Percentiles rank a stretch among this genome's conserved stretches.
Conservation (phyloP, 2,113 vertebrate genomes). For the Heloderma charlesbogerti region DNA sequence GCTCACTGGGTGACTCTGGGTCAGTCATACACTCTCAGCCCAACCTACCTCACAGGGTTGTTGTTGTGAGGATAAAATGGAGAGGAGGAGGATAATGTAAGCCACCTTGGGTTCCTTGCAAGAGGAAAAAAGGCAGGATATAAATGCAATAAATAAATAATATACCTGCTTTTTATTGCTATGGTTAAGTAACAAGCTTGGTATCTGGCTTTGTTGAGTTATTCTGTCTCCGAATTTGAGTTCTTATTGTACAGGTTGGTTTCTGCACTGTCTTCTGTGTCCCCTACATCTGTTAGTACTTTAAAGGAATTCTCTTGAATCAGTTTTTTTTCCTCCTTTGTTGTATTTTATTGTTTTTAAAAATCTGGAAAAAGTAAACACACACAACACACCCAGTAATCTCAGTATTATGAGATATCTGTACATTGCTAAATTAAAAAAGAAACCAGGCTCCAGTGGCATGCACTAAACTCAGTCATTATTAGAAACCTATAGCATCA, state of each 20-base stretch:
- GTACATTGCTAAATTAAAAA: not conserved
- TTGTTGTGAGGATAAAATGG: too few species aligned
- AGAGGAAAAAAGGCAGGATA: too few species aligned
- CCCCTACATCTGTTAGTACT: not conserved
- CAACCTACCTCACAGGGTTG: too few species aligned
- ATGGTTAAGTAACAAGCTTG: not conserved
- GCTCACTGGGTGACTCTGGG: too few species aligned
- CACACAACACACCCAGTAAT: not conserved
- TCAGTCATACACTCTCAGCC: too few species aligned
- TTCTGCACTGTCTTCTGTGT: not conserved
- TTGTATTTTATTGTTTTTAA: not conserved
- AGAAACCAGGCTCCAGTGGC: not conserved
- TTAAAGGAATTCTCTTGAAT: not conserved
- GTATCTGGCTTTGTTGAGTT: not conserved
- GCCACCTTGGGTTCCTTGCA: too few species aligned
- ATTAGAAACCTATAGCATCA: constrained; percentile 28
- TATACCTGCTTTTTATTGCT: not conserved
- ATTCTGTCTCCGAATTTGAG: not conserved
- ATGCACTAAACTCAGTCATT: not conserved
- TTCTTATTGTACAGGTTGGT: not conserved
- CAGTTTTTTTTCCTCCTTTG: not conserved
- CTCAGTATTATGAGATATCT: not conserved
- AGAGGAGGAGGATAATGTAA: too few species aligned
- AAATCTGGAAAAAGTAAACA: not conserved
- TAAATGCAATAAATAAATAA: too few species aligned